Conservation (phyloP, 2,888 invertebrate species). For the Microplitis deprimator region DNA sequence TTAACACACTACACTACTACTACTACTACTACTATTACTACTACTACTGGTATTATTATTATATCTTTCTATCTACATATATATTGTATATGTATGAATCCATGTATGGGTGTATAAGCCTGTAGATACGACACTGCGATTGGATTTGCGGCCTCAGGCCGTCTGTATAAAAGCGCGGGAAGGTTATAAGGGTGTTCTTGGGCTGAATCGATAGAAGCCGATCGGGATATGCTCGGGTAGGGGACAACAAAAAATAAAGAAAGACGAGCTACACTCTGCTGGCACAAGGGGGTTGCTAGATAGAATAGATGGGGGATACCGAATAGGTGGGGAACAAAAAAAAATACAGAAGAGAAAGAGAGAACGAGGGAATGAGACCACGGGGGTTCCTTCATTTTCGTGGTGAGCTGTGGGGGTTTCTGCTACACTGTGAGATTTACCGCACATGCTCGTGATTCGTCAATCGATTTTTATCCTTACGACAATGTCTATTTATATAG, state of each 20-base stretch:
- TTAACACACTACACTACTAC: background rate
- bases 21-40: background rate
- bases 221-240: background rate
- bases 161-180: conserved; percentile 10
- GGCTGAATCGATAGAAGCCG: conserved; percentile 10
- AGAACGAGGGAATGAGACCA: conserved; percentile 21
- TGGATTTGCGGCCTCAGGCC: conserved; percentile 11
- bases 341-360: background rate
- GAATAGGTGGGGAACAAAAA: background rate
- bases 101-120: background rate
- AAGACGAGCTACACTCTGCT: background rate
- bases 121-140: background rate
- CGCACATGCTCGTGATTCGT: conserved; percentile 29
- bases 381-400: conserved; percentile 30
- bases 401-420: conserved; percentile 15
- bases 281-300: background rate
- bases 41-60: background rate
- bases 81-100: background rate
- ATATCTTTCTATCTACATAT: background rate
- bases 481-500: background rate
- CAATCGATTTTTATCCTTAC: conserved; percentile 15
- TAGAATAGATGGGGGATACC: background rate
- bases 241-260: background rate
- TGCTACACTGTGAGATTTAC: conserved; percentile 24
- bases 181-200: conserved; percentile 3